Evolutionary conservation across 2,888 invertebrate genomes (phyloP).

Genomic region (Harpagoxenus sublaevis): DNA sequence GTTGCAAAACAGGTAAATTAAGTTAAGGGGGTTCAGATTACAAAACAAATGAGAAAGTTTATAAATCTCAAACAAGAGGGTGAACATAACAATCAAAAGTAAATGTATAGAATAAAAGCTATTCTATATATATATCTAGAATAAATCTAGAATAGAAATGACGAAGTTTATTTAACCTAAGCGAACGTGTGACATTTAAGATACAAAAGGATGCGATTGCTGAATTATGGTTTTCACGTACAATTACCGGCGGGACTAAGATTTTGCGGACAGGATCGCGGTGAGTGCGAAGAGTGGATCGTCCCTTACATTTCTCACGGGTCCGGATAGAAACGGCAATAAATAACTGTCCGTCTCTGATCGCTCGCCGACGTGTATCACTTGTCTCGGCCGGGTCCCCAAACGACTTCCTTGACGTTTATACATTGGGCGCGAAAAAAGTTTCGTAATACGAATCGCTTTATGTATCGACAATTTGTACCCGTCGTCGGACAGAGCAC

Average conservation of each 20-base stretch:
- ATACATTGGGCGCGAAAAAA: slow-evolving; percentile 47
- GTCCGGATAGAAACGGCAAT: slow-evolving; percentile 38
- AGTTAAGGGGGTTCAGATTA: background rate
- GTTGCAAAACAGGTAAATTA: background rate
- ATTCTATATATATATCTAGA: background rate
- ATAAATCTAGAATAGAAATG: background rate
- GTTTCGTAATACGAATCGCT: slow-evolving; percentile 46
- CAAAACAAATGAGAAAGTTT: background rate
- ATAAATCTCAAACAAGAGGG: background rate
- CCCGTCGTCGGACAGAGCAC: slow-evolving; percentile 23
- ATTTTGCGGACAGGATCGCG: slow-evolving; percentile 17
- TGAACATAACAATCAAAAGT: background rate
- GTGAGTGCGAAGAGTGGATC: slow-evolving; percentile 15
- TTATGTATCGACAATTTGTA: slow-evolving; percentile 55
- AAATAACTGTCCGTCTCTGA: slow-evolving; percentile 51
- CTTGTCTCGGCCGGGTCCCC: slow-evolving; percentile 45
- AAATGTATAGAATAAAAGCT: background rate
- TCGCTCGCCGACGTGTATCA: slow-evolving; percentile 35
- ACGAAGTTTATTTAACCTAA: background rate
- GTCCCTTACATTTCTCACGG: slow-evolving; percentile 26
- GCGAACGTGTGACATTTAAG: background rate
- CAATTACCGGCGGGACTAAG: slow-evolving; percentile 5
- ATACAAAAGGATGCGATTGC: background rate
- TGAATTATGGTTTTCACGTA: slow-evolving; percentile 18
- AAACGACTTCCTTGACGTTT: slow-evolving; percentile 55